Conservation (phyloP, 2,113 vertebrate genomes). For the Rhinogobius similis region DNA sequence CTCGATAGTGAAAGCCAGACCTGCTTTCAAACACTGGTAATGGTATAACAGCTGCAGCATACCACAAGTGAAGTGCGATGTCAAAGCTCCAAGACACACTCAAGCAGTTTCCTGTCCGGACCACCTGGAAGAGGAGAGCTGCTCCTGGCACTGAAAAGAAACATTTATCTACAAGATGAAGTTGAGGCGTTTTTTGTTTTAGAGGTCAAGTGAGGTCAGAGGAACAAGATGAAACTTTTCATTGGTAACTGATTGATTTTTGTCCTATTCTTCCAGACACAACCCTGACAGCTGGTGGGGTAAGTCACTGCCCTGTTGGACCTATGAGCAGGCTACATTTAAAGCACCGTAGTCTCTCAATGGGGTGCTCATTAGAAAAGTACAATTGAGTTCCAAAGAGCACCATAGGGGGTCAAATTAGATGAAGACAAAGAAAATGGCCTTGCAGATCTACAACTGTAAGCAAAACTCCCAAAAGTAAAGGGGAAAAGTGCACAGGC, state of each 20-base stretch:
- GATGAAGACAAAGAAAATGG: constrained; percentile 53
- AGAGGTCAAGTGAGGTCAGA: constrained; percentile 69
- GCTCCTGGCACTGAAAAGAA: constrained; percentile 26
- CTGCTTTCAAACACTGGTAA: constrained; percentile 27
- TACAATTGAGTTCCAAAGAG: constrained; percentile 50
- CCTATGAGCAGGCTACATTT: constrained; percentile 52
- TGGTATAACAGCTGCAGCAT: constrained; percentile 51
- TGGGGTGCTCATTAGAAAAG: constrained; percentile 64
- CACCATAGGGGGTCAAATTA: constrained; percentile 33
- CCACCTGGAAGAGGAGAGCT: constrained; percentile 52
- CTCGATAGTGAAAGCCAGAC: constrained; percentile 7
- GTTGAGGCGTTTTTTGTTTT: constrained; percentile 51
- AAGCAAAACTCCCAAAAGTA: constrained; percentile 13
- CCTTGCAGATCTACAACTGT: constrained; percentile 22
- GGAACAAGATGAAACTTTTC: constrained; percentile 58
- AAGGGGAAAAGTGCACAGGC: neutral
- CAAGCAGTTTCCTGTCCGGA: constrained; percentile 60
- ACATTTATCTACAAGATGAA: constrained; percentile 56
- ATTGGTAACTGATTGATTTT: constrained; percentile 60
- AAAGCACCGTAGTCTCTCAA: constrained; percentile 40
- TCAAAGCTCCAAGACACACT: constrained; percentile 55
- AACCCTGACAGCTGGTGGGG: constrained; percentile 50
- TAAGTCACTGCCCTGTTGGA: constrained; percentile 43
- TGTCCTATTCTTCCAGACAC: constrained; percentile 46
- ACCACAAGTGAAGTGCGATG: constrained; percentile 22